Conservation (phyloP, 2,797 vertebrate genomes). For the Halcyon badia region DNA sequence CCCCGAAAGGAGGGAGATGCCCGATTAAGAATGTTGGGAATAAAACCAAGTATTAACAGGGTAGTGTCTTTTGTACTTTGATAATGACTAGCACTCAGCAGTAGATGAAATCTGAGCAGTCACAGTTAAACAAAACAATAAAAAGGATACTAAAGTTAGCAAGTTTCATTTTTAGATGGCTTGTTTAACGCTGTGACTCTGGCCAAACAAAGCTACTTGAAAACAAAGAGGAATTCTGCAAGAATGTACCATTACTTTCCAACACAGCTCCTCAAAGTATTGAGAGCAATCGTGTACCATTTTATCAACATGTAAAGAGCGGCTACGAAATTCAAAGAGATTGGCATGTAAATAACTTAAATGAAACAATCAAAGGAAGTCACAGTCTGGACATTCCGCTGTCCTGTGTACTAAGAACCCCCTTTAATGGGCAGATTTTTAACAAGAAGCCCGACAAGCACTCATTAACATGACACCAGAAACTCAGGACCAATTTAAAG, state of each 20-base stretch:
- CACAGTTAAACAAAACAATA: neutral
- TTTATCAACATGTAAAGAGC: neutral
- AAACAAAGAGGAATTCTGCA: neutral
- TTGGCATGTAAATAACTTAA: neutral
- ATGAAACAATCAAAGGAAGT: conserved; percentile 9
- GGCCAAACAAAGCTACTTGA: neutral
- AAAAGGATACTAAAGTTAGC: neutral
- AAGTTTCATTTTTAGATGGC: neutral
- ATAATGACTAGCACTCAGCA: neutral
- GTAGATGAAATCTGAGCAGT: neutral
- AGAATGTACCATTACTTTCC: neutral
- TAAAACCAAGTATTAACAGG: neutral
- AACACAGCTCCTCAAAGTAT: neutral
- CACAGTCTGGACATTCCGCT: neutral
- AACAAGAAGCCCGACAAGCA: neutral
- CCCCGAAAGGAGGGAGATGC: neutral
- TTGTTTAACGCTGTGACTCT: neutral
- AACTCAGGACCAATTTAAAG: neutral
- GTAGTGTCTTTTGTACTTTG: neutral
- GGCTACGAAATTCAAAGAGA: neutral
- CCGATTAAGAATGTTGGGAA: neutral
- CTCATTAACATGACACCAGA: neutral
- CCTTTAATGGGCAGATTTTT: neutral
- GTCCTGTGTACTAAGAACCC: neutral
- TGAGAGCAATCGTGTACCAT: neutral